phyloP scores from a whole-genome alignment of 2,797 vertebrate species.

The Schizopygopsis malacanthus region DNA sequence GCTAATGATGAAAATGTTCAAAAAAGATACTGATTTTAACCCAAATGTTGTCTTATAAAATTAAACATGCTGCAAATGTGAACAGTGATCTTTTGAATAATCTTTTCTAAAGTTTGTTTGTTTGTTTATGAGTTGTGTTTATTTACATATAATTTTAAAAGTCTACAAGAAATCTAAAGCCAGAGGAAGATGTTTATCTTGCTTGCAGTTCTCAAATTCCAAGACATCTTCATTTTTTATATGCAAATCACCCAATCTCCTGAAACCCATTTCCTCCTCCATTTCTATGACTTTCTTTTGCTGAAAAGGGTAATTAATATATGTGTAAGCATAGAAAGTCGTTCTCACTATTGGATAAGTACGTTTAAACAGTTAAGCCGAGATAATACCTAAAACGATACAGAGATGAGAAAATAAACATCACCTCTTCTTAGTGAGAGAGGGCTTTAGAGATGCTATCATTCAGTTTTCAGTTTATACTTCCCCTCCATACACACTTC shows the following conservation, averaged over 20 bases:
- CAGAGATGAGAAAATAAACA: conserved; percentile 69
- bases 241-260: conserved; percentile 4
- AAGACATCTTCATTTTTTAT: background rate
- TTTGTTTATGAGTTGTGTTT: conserved; percentile 10
- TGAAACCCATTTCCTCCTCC: background rate
- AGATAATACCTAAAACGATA: conserved; percentile 60
- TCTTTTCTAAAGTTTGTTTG: background rate
- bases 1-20: background rate
- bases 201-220: conserved; percentile 29
- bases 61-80: background rate
- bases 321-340: background rate
- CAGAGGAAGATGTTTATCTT: conserved; percentile 27
- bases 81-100: background rate
- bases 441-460: conserved; percentile 76
- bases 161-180: background rate
- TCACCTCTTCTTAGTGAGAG: conserved; percentile 55
- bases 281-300: background rate
- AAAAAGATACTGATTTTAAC: background rate
- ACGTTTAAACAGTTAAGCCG: background rate
- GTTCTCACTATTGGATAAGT: background rate
- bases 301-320: background rate
- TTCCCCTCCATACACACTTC: conserved; percentile 57
- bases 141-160: conserved; percentile 58
- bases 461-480: conserved; percentile 68
- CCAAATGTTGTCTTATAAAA: background rate